Conservation (phyloP, 1,140 invertebrate species). For the Acromyrmex echinatior region DNA sequence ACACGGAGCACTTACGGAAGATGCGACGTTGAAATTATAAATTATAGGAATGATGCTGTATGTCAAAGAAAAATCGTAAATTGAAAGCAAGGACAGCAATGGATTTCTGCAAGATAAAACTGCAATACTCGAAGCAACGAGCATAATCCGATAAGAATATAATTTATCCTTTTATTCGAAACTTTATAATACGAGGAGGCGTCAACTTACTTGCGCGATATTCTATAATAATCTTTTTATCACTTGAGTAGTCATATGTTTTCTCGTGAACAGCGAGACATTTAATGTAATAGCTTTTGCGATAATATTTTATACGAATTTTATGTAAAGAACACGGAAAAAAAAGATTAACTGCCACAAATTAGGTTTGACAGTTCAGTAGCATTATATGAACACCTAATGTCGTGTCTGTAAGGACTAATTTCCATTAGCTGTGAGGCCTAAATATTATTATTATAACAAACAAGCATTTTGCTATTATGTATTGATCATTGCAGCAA, state of each 20-base stretch:
- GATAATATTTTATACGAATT: not conserved
- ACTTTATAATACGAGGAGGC: not conserved
- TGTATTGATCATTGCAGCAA: no score
- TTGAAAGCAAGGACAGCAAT: not conserved
- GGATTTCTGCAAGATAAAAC: not conserved
- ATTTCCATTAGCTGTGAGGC: no score
- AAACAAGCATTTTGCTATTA: no score
- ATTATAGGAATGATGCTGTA: not conserved
- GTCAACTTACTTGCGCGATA: not conserved
- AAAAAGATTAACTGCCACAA: no score
- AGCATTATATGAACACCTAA: no score
- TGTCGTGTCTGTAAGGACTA: no score
- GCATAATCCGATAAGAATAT: constrained; percentile 28
- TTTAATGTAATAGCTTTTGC: not conserved
- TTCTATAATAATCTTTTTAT: constrained; percentile 23
- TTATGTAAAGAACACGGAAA: not conserved
- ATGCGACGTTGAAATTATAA: not conserved
- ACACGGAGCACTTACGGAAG: not conserved
- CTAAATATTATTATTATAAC: no score
- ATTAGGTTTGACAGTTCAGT: no score
- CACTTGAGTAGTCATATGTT: no score
- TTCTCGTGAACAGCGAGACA: not conserved
- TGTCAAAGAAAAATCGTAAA: not conserved
- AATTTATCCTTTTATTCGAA: constrained; percentile 22
- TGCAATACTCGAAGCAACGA: not conserved